Evolutionary conservation across 2,888 invertebrate genomes (phyloP).

Genomic region (Leucophenga montana): DNA sequence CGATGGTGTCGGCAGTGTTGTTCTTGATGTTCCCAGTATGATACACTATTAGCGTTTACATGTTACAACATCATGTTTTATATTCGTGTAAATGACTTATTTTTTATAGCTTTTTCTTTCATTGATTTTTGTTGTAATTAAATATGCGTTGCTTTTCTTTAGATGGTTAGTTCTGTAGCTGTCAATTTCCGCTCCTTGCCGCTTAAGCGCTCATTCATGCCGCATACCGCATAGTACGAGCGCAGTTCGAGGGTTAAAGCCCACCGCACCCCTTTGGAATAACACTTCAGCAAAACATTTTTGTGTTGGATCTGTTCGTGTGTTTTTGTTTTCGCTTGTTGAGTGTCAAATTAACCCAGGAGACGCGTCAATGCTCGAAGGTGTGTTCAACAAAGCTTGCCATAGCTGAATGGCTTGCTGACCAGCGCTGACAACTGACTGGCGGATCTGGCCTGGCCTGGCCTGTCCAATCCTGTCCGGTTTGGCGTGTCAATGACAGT

Average conservation of each 20-base stretch:
- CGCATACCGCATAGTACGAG: too few relatives aligned
- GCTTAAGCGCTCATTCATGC: too few relatives aligned
- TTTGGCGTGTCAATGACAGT: conserved; percentile 33
- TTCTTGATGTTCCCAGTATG: not conserved
- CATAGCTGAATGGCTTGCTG: not conserved
- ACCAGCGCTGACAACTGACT: not conserved
- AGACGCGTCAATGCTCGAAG: conserved; percentile 33
- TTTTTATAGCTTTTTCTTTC: conserved; percentile 48
- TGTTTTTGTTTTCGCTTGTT: not conserved
- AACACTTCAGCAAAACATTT: not conserved
- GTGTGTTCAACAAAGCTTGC: conserved; percentile 43
- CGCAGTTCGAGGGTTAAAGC: too few relatives aligned
- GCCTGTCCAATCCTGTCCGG: not conserved
- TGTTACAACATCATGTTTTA: conserved; percentile 45
- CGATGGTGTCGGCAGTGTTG: conserved; percentile 1
- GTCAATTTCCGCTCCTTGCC: too few relatives aligned
- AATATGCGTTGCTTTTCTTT: conserved; percentile 28
- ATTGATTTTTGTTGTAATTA: conserved; percentile 34
- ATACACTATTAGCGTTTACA: conserved; percentile 37
- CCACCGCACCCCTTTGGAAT: not conserved
- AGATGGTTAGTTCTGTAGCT: not conserved
- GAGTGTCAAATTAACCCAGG: conserved; percentile 27
- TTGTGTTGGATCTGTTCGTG: conserved; percentile 28
- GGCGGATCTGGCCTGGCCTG: not conserved
- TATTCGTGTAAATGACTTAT: conserved; percentile 54